phyloP scores from a whole-genome alignment of 2,888 invertebrate genomes.

The Eupithecia insigniata region DNA sequence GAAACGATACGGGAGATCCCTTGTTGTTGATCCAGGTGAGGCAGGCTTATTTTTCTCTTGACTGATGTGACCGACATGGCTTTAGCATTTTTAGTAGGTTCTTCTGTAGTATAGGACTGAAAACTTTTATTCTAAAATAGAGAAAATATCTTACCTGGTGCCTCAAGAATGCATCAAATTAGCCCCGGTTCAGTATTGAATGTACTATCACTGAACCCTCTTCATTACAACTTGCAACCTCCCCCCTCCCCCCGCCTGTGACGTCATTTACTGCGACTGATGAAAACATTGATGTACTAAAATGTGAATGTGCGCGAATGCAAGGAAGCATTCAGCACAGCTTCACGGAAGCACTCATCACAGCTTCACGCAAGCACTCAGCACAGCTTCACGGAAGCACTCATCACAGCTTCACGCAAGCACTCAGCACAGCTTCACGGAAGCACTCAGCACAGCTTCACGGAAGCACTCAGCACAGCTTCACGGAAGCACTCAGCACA shows the following conservation, averaged over 20 bases:
- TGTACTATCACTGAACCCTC: neutral
- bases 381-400: neutral
- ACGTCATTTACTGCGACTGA: neutral
- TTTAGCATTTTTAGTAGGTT: neutral
- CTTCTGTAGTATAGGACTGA: neutral
- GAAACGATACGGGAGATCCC: neutral
- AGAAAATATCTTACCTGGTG: neutral
- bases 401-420: neutral
- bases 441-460: neutral
- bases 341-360: neutral
- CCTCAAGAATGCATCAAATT: neutral
- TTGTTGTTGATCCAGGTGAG: neutral
- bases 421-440: neutral
- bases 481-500: neutral
- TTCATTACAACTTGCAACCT: neutral
- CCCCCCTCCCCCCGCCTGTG: neutral
- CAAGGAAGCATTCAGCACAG: neutral
- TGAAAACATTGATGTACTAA: slow-evolving; percentile 5
- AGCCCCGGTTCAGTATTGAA: slow-evolving; percentile 1
- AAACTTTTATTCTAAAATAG: neutral
- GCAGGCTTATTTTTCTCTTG: neutral
- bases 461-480: neutral
- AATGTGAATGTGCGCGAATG: neutral
- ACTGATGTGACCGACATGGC: neutral
- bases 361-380: neutral